A percentile compares a stretch with the other conserved stretches of the same genome.
Evolutionary conservation across 2,888 invertebrate species (phyloP).

Genomic region (Caradrina clavipalpis): DNA sequence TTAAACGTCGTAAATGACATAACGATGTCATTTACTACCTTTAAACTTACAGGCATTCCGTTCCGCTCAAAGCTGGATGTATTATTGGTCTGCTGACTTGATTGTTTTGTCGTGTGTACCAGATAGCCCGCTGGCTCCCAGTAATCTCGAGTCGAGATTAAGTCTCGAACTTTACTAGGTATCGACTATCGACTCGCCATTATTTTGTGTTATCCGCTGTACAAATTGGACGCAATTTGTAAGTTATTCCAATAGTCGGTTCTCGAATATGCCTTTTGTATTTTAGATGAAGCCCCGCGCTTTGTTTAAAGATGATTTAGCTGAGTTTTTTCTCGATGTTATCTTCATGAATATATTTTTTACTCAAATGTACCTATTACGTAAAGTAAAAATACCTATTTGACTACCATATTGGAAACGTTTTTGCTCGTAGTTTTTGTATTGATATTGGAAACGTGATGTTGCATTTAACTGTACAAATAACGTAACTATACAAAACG

Average conservation of each 20-base stretch:
- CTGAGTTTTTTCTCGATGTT: constrained; percentile 9
- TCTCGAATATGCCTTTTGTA: constrained; percentile 46
- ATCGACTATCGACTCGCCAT: constrained; percentile 80
- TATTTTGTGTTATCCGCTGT: constrained; percentile 78
- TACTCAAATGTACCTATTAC: neutral
- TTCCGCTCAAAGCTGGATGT: neutral
- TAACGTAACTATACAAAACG: neutral
- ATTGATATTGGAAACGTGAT: constrained; percentile 25
- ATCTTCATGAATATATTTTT: neutral
- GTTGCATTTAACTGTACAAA: constrained; percentile 16
- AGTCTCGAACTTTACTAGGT: constrained; percentile 81
- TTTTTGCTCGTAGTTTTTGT: constrained; percentile 35
- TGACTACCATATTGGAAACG: constrained; percentile 3
- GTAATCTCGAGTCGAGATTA: constrained; percentile 85
- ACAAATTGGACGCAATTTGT: constrained; percentile 69
- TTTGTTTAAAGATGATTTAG: constrained; percentile 22
- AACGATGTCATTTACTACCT: neutral
- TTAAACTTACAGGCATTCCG: neutral
- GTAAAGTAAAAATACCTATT: neutral
- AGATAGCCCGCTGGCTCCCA: constrained; percentile 60
- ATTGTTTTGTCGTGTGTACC: constrained; percentile 34
- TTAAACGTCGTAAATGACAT: neutral
- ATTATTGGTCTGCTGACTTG: neutral
- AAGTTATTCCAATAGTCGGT: constrained; percentile 67
- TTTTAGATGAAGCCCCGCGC: constrained; percentile 31